Evolutionary conservation across 2,888 invertebrate species (phyloP).

Genomic region (Cheilosia variabilis): DNA sequence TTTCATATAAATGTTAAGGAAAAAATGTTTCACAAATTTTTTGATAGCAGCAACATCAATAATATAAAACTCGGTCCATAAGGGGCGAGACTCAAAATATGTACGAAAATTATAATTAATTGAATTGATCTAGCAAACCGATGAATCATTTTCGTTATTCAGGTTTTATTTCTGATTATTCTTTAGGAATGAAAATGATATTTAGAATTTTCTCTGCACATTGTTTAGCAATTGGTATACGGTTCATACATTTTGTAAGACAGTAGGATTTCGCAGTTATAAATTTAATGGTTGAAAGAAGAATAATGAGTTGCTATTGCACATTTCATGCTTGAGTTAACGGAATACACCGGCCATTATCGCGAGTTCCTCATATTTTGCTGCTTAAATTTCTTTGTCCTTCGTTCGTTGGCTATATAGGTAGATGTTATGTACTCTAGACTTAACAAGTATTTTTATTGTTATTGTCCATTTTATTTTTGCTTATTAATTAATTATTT

Average conservation of each 20-base stretch:
- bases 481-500: background rate
- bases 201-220: background rate
- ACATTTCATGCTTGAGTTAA: conserved; percentile 42
- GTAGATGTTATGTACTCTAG: too few species aligned
- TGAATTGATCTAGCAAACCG: background rate
- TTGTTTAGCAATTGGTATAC: background rate
- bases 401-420: conserved; percentile 4
- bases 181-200: background rate
- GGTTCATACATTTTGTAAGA: background rate
- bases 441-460: too few species aligned
- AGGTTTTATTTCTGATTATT: conserved; percentile 7
- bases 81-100: background rate
- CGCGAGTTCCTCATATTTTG: conserved; percentile 1
- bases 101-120: background rate
- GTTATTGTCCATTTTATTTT: background rate
- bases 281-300: conserved; percentile 41
- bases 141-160: conserved; percentile 30
- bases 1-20: conserved; percentile 20
- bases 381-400: conserved; percentile 25
- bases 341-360: conserved; percentile 48
- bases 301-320: conserved; percentile 5
- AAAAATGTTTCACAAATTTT: background rate
- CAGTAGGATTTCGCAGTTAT: conserved; percentile 5
- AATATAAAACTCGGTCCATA: background rate
- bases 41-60: background rate